Base-by-base conservation (phyloP, 2,797 vertebrate species). In the Acanthopagrus latus region DNA sequence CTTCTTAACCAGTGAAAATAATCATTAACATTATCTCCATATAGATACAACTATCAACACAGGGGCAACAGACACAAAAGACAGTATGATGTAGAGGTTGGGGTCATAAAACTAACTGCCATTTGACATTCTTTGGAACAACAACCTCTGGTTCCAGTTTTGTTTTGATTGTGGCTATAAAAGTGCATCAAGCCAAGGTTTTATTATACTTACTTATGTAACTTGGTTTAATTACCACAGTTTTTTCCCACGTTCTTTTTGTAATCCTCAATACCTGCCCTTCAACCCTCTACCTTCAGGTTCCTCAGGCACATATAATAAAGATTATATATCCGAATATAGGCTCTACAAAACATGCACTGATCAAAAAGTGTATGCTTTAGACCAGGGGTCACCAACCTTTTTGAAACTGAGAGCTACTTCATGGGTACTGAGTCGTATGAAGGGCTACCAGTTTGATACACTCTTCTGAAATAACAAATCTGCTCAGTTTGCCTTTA, bases 141-240 rank as follows among this genome's bases (percentile, higher is more conserved):
- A 11, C 27, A 5, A 33, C 52, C 52, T 78, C 3, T 48, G 6
- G 2, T 67, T 16, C 21, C 12, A 5, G 2, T 51, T 4, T n/a
- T 29, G 25, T 56, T 76, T 81, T 73, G 50, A 85, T 60, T 47
- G 63, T 17, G 62, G 62, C n/a, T n/a, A 48, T 82, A 74, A 86
- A 87, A 66, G 20, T 64, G 25, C 5, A 52, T 20, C 33, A 20
- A 16, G 3, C 1, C 27, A 29, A 23, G 16, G 16, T 48, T 77
- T 67, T 78, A 73, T 85, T 41, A 27, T 27, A 43, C 44, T 41
- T 16, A 17, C 51, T 83, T 83, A 44, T 54, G 55, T 16, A 83
- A 80, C n/a, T 14, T 56, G 43, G 33, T 38, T 0, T n/a, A 25
- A 56, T 41, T 5, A 57, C 66, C 1, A 21, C 7, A 11, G 6